Conservation (phyloP, 1,140 invertebrate species). For the Neotoxoptera formosana region DNA sequence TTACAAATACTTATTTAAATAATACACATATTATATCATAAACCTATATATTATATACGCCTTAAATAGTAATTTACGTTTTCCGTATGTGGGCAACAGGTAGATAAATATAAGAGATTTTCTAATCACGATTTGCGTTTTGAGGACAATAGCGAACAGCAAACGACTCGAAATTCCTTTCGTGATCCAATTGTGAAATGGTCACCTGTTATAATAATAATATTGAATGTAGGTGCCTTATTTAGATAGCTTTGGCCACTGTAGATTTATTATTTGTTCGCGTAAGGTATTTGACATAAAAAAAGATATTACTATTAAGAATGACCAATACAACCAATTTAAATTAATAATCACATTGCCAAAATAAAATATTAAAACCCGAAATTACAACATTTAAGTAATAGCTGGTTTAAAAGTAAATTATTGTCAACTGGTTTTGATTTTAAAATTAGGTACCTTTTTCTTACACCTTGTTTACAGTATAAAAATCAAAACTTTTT, state of each 20-base stretch:
- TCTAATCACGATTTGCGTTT: conserved; percentile 44
- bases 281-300: neutral
- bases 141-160: conserved; percentile 22
- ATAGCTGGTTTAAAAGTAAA: neutral
- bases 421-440: neutral
- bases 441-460: neutral
- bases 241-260: neutral
- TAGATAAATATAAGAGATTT: neutral
- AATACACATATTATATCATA: neutral
- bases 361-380: neutral
- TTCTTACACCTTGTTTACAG: neutral
- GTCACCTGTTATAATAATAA: neutral
- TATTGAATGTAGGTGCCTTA: neutral
- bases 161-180: conserved; percentile 27
- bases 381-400: neutral
- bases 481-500: neutral
- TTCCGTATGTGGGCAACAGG: neutral
- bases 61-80: neutral
- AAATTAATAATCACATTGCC: neutral
- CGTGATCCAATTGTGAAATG: conserved; percentile 38
- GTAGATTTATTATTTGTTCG: neutral
- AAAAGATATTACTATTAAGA: neutral
- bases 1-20: conserved; percentile 38
- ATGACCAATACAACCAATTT: neutral
- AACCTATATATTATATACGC: neutral